Evolutionary conservation across 1,140 invertebrate genomes (phyloP).

Genomic region (Lasaia peninsularis): DNA sequence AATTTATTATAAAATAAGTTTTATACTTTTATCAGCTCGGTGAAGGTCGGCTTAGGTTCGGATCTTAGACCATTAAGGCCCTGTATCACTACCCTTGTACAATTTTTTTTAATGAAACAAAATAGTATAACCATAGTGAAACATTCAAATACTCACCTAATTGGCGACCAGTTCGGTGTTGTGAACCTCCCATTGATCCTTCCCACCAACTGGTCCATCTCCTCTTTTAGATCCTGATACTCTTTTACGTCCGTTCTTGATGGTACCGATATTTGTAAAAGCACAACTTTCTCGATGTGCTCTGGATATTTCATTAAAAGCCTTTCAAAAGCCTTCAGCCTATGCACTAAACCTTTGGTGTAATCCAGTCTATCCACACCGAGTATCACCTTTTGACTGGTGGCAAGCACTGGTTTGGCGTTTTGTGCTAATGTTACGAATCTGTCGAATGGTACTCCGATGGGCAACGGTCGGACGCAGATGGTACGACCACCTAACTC

Average conservation of each 20-base stretch:
- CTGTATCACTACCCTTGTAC: no score
- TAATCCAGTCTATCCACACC: conserved; percentile 94
- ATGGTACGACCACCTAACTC: conserved; percentile 92
- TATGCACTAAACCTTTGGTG: conserved; percentile 92
- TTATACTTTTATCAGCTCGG: no score
- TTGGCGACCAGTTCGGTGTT: conserved; percentile 93
- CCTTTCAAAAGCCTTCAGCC: conserved; percentile 90
- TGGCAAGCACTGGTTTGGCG: conserved; percentile 85
- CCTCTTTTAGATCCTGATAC: conserved; percentile 93
- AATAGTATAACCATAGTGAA: neutral
- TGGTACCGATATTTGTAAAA: conserved; percentile 92
- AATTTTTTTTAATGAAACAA: neutral
- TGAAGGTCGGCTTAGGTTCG: no score
- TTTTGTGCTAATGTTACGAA: conserved; percentile 89
- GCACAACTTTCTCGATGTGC: conserved; percentile 88
- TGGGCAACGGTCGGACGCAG: conserved; percentile 88
- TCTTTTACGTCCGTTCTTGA: conserved; percentile 93
- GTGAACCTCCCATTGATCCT: conserved; percentile 92
- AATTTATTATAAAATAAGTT: no score
- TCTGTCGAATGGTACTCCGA: conserved; percentile 92
- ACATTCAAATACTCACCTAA: conserved; percentile 74
- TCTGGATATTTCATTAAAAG: conserved; percentile 91
- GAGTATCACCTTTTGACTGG: conserved; percentile 88
- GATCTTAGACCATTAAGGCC: no score
- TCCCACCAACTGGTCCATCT: conserved; percentile 93